phyloP scores from a whole-genome alignment of 2,888 invertebrate species.

The Erpobdella octoculata region DNA sequence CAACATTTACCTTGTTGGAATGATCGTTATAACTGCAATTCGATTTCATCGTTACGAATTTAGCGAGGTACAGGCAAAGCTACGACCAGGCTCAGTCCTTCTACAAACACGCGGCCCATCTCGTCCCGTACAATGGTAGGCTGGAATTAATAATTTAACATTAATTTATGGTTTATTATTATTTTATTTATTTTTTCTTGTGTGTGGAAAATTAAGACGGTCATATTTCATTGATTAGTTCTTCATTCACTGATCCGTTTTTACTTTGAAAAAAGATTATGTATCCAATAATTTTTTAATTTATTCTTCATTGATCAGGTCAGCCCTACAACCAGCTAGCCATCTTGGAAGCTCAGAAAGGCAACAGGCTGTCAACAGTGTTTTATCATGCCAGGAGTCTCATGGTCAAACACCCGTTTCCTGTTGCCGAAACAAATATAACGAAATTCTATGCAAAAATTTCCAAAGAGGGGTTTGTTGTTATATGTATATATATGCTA shows the following conservation, averaged over 20 bases:
- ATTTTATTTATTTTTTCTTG: constrained; percentile 25
- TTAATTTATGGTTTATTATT: no score
- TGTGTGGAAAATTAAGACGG: background rate
- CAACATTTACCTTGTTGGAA: no score
- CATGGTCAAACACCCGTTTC: constrained; percentile 75
- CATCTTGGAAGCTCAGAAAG: constrained; percentile 70
- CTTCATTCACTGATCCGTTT: background rate
- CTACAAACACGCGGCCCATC: constrained; percentile 58
- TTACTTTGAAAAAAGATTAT: no score
- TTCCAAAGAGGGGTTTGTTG: constrained; percentile 38
- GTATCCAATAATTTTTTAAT: no score
- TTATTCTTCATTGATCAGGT: no score
- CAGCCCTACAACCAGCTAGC: constrained; percentile 83
- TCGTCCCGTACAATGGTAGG: constrained; percentile 54
- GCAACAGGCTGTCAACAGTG: constrained; percentile 70
- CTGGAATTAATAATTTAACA: no score
- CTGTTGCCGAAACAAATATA: constrained; percentile 58
- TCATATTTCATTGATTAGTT: background rate
- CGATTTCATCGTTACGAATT: background rate
- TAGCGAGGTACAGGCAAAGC: constrained; percentile 72
- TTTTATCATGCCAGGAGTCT: constrained; percentile 78
- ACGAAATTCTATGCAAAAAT: constrained; percentile 62
- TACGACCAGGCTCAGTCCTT: constrained; percentile 73
- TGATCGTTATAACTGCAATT: no score
- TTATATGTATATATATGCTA: no score